A percentile compares a stretch with the other conserved stretches of the same genome.
Evolutionary conservation across 2,888 invertebrate species (phyloP).

Genomic region (Neocrepidodera transversa): DNA sequence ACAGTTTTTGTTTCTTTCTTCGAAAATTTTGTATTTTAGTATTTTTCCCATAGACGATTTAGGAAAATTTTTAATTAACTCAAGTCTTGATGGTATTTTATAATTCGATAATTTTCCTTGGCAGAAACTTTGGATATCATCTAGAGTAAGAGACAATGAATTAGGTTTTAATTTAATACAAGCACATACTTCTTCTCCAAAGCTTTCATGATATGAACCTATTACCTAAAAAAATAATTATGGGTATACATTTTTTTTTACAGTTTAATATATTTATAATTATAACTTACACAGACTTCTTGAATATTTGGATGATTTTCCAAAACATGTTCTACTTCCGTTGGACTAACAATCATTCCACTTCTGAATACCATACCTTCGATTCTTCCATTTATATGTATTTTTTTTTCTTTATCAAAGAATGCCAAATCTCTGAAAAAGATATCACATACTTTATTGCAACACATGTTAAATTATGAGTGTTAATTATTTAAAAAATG

Average conservation of each 20-base stretch:
- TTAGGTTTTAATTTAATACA: slow-evolving; percentile 68
- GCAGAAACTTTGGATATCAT: slow-evolving; percentile 61
- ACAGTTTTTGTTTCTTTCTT: background rate
- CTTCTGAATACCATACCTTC: slow-evolving; percentile 84
- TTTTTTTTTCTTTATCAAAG: slow-evolving; percentile 74
- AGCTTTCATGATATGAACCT: too few relatives aligned
- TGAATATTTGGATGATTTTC: slow-evolving; percentile 74
- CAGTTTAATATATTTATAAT: too few relatives aligned
- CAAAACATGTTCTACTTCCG: slow-evolving; percentile 81
- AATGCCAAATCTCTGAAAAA: slow-evolving; percentile 73
- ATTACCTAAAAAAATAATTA: too few relatives aligned
- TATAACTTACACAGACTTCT: slow-evolving; percentile 76
- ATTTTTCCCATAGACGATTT: background rate
- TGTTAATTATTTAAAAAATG: too few relatives aligned
- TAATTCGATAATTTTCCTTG: background rate
- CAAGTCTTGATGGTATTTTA: background rate
- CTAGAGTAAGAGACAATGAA: slow-evolving; percentile 61
- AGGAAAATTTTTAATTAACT: background rate
- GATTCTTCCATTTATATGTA: slow-evolving; percentile 72
- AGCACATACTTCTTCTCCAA: too few relatives aligned
- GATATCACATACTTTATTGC: too few relatives aligned
- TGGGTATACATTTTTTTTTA: too few relatives aligned
- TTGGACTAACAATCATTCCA: slow-evolving; percentile 84
- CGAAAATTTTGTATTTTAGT: background rate
- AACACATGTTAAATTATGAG: too few relatives aligned